phyloP scores from a whole-genome alignment of 2,888 invertebrate genomes.

The Holacanthella duospinosa region DNA sequence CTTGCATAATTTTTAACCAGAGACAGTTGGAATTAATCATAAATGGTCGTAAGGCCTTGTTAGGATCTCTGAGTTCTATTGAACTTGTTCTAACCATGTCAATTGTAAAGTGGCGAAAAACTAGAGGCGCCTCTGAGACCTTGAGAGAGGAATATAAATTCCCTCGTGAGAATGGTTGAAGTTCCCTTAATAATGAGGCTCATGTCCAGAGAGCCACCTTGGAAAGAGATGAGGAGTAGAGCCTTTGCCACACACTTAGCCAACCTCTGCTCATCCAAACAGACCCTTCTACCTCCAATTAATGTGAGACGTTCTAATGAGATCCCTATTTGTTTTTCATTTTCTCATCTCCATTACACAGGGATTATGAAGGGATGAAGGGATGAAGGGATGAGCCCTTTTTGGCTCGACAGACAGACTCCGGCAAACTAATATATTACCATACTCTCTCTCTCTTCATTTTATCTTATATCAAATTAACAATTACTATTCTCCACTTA shows the following conservation, averaged over 20 bases:
- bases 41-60: no score
- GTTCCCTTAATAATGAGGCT: not conserved
- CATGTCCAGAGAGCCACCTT: no score
- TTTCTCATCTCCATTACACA: slow-evolving; percentile 10
- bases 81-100: no score
- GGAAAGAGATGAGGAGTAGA: not conserved
- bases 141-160: slow-evolving; percentile 9
- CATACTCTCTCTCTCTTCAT: not conserved
- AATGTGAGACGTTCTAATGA: slow-evolving; percentile 35
- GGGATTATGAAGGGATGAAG: not conserved
- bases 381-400: not conserved
- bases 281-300: slow-evolving; percentile 26
- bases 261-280: slow-evolving; percentile 1
- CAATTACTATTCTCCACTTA: no score
- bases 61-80: no score
- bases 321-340: slow-evolving; percentile 35
- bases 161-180: not conserved
- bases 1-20: no score
- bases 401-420: not conserved
- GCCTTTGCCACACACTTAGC: slow-evolving; percentile 33
- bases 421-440: not conserved
- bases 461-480: slow-evolving; percentile 10
- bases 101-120: slow-evolving; percentile 23
- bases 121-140: slow-evolving; percentile 28
- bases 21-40: no score